Evolutionary conservation across 2,888 invertebrate species (phyloP).

Genomic region (Dryadula phaetusa): DNA sequence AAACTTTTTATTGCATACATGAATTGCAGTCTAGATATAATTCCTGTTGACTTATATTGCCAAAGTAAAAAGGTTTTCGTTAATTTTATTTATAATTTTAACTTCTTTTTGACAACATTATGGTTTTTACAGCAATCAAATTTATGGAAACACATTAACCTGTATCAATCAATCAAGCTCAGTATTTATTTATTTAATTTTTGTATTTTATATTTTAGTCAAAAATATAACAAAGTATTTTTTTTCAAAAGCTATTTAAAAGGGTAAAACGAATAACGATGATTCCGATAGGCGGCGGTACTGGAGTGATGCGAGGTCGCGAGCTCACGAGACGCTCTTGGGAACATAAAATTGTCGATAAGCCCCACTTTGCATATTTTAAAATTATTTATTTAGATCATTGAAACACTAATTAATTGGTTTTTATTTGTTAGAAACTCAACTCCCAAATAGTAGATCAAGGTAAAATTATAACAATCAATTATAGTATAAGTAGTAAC

Average conservation of each 20-base stretch:
- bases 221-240: background rate
- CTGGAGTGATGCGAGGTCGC: slow-evolving; percentile 15
- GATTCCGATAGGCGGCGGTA: slow-evolving; percentile 1
- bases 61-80: no score
- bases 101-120: no score
- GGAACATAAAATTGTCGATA: background rate
- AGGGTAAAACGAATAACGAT: background rate
- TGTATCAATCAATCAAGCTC: no score
- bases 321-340: slow-evolving; percentile 9
- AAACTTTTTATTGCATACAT: no score
- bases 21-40: no score
- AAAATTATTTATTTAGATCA: slow-evolving; percentile 11
- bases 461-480: background rate
- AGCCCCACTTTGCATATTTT: slow-evolving; percentile 8
- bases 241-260: background rate
- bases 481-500: background rate
- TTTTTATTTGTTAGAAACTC: background rate
- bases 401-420: slow-evolving; percentile 5
- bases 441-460: background rate
- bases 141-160: no score
- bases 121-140: no score
- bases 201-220: no score
- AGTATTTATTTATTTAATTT: no score
- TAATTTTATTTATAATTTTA: no score
- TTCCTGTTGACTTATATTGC: no score